A percentile compares a stretch with the other conserved stretches of the same genome.
phyloP scores from a whole-genome alignment of 2,113 vertebrate genomes.

The Formicarius rufipectus region DNA sequence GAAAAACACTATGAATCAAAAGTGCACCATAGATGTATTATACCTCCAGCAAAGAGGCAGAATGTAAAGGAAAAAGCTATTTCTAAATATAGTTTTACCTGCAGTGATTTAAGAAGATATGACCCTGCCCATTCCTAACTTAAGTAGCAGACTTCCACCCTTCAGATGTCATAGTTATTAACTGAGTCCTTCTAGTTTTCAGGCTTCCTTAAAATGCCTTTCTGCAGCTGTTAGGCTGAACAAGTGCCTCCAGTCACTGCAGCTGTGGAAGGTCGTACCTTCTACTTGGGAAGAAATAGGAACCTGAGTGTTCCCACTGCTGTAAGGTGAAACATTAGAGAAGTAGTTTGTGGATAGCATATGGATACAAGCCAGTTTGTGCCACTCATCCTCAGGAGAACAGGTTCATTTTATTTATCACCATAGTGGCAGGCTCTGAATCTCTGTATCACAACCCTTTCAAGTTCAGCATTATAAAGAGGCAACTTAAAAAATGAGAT shows the following conservation, averaged over 20 bases:
- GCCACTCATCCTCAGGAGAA: neutral
- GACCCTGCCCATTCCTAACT: neutral
- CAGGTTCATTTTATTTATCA: neutral
- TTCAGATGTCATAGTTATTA: neutral
- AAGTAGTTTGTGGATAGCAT: neutral
- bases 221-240: neutral
- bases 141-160: neutral
- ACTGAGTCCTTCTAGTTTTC: neutral
- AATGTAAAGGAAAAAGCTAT: neutral
- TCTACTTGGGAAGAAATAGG: neutral
- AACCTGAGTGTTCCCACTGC: neutral
- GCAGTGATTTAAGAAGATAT: neutral
- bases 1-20: neutral
- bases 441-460: neutral
- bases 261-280: neutral
- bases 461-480: neutral
- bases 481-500: neutral
- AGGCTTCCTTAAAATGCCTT: neutral
- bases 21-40: neutral
- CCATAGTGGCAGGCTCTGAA: neutral
- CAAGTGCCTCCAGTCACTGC: neutral
- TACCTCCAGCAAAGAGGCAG: neutral
- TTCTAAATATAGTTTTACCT: neutral
- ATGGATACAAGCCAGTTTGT: neutral
- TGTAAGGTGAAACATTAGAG: neutral